Evolutionary conservation across 2,797 vertebrate species (phyloP).

Genomic region (Tadarida brasiliensis): DNA sequence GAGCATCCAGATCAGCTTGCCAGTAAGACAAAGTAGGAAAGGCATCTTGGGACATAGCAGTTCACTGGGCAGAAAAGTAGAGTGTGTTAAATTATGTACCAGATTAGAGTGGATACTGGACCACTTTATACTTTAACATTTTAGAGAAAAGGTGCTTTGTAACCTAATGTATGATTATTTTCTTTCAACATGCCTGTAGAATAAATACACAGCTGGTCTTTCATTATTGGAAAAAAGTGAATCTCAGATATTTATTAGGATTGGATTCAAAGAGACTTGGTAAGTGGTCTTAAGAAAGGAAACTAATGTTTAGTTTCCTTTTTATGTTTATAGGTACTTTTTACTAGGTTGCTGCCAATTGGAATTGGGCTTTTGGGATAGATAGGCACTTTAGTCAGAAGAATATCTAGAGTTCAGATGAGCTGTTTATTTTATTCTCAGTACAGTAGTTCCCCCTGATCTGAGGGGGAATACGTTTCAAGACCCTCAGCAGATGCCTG

Average conservation of each 20-base stretch:
- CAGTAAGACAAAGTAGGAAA: not conserved
- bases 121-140: not conserved
- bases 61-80: not conserved
- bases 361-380: constrained; percentile 1
- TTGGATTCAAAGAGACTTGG: not conserved
- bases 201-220: not conserved
- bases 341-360: not conserved
- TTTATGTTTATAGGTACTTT: not conserved
- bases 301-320: not conserved
- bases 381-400: not conserved
- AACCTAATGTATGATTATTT: not conserved
- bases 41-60: not conserved
- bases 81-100: not conserved
- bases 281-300: not conserved
- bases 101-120: not conserved
- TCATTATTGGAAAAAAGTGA: not conserved
- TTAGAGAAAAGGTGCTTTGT: not conserved
- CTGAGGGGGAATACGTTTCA: not conserved
- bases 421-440: constrained; percentile 9
- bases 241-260: constrained; percentile 1
- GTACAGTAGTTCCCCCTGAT: not conserved
- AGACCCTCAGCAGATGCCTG: not conserved
- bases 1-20: not conserved
- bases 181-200: not conserved
- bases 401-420: not conserved